phyloP scores from a whole-genome alignment of 2,113 vertebrate species.

The Eulemur macaco region DNA sequence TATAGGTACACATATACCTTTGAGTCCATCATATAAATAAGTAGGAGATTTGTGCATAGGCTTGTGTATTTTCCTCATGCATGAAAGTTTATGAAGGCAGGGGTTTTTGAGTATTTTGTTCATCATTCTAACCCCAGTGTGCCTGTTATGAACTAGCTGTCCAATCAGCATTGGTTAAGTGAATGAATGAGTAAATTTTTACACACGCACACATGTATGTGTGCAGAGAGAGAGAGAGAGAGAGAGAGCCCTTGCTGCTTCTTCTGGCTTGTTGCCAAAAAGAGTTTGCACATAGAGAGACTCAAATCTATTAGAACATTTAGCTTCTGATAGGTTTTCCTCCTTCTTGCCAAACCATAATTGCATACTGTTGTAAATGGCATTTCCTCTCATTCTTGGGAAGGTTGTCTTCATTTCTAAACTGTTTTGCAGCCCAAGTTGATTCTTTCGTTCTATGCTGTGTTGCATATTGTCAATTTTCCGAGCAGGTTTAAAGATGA shows the following conservation, averaged over 20 bases:
- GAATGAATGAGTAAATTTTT: background rate
- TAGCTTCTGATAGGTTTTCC: background rate
- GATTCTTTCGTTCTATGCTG: background rate
- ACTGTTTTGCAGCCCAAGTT: background rate
- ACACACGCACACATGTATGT: background rate
- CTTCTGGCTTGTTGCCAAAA: background rate
- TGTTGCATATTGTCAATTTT: background rate
- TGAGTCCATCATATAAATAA: background rate
- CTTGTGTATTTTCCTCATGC: background rate
- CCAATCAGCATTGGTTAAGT: background rate
- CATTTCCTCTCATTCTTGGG: background rate
- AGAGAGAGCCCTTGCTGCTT: background rate
- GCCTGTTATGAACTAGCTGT: background rate
- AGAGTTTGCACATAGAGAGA: background rate
- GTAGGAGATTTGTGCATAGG: background rate
- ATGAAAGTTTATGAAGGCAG: background rate
- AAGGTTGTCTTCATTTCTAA: background rate
- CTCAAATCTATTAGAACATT: background rate
- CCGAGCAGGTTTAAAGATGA: background rate
- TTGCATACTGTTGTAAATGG: background rate
- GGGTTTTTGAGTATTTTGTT: background rate
- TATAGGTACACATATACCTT: background rate
- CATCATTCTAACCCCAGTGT: background rate
- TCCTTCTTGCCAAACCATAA: background rate
- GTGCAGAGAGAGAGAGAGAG: background rate